Conservation (phyloP, 2,888 invertebrate genomes). For the Tenthredo livida region DNA sequence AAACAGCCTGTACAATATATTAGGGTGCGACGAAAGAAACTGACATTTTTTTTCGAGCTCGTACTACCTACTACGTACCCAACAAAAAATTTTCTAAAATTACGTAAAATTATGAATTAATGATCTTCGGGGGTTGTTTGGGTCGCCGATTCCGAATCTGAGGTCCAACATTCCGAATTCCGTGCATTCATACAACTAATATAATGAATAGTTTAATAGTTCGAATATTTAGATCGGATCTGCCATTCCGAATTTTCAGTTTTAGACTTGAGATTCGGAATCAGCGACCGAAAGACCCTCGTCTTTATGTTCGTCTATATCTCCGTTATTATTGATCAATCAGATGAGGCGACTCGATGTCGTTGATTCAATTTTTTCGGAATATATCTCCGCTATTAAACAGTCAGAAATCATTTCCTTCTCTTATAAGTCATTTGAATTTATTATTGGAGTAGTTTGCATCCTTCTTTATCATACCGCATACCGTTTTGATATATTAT, state of each 20-base stretch:
- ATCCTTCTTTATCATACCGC: background rate
- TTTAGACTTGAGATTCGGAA: no score
- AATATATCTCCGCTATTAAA: background rate
- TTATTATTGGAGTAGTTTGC: background rate
- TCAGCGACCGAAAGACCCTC: no score
- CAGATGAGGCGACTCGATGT: background rate
- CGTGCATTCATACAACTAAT: background rate
- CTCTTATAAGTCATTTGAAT: background rate
- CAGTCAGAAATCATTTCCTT: conserved; percentile 9
- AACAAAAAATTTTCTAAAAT: no score
- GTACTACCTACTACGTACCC: no score
- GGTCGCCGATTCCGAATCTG: no score
- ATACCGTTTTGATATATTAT: background rate
- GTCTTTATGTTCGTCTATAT: background rate
- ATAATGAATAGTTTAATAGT: background rate
- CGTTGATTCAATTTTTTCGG: background rate
- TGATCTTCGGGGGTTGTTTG: no score
- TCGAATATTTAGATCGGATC: no score
- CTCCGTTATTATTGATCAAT: conserved; percentile 16
- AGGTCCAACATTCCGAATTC: no score
- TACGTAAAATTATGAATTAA: no score
- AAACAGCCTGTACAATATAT: background rate
- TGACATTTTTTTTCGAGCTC: no score
- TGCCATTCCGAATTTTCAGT: no score
- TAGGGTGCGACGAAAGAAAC: background rate